Conservation (phyloP, 2,797 vertebrate genomes). For the Sebastes wilsoni region DNA sequence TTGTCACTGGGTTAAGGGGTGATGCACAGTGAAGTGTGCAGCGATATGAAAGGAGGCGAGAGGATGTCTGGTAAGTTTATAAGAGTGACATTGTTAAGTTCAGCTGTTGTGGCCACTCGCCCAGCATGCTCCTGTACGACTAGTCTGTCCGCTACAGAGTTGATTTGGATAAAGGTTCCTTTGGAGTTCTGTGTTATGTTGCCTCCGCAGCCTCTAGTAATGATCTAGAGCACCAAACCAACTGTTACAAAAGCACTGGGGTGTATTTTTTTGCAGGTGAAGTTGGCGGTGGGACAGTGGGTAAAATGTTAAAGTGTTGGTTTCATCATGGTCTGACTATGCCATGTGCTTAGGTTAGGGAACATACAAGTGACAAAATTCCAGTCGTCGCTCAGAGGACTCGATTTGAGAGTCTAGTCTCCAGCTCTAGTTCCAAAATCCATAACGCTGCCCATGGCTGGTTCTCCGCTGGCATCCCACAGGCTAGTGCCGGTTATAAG, state of each 20-base stretch:
- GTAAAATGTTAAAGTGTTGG: constrained; percentile 19
- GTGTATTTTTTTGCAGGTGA: constrained; percentile 51
- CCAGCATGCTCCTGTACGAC: constrained; percentile 1
- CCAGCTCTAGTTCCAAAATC: constrained; percentile 42
- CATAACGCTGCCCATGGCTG: constrained; percentile 32
- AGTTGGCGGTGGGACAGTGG: constrained; percentile 21
- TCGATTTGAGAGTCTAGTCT: constrained; percentile 37
- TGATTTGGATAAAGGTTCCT: constrained; percentile 33
- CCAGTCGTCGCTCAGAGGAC: constrained; percentile 53
- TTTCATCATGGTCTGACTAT: constrained; percentile 36
- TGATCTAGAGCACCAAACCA: constrained; percentile 34
- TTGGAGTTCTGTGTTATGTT: constrained; percentile 18
- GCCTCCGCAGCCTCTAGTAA: constrained; percentile 18
- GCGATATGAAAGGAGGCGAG: constrained; percentile 13
- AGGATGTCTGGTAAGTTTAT: constrained; percentile 13
- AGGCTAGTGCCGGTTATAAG: constrained; percentile 26
- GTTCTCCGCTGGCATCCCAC: constrained; percentile 26
- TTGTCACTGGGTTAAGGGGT: constrained; percentile 62
- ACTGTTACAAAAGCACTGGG: constrained; percentile 58
- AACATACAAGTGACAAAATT: constrained; percentile 46
- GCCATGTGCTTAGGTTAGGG: constrained; percentile 55
- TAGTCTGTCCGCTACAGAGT: constrained; percentile 10
- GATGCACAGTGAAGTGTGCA: constrained; percentile 47
- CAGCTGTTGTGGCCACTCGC: constrained; percentile 1
- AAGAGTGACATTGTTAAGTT: constrained; percentile 17